Evolutionary conservation across 2,797 vertebrate species (phyloP).

Genomic region (Manis crassicaudata): DNA sequence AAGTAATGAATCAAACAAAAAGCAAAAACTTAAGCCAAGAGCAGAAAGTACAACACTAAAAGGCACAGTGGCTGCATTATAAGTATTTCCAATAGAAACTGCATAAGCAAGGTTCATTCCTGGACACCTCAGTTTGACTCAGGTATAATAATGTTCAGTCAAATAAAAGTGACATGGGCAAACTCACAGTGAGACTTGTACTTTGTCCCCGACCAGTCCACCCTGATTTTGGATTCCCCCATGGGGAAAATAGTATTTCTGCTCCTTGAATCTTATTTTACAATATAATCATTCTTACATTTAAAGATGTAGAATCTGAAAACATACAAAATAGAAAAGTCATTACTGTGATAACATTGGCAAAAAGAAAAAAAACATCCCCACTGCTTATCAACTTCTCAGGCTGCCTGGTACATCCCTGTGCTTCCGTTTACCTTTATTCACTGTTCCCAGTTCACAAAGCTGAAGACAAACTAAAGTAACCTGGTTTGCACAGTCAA

Average conservation of each 20-base stretch:
- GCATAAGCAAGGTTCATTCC: slow-evolving; percentile 60
- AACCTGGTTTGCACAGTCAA: not conserved
- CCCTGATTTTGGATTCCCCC: rapidly evolving
- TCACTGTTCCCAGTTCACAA: not conserved
- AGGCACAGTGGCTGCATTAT: slow-evolving; percentile 58
- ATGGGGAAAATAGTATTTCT: not conserved
- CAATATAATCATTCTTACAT: not conserved
- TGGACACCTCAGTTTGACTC: slow-evolving; percentile 54
- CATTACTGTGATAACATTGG: not conserved
- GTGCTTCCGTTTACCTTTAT: rapidly evolving
- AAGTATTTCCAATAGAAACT: slow-evolving; percentile 66
- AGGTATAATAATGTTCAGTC: slow-evolving; percentile 64
- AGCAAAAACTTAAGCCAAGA: slow-evolving; percentile 71
- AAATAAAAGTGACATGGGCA: slow-evolving; percentile 58
- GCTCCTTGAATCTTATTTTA: not conserved
- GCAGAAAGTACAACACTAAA: slow-evolving; percentile 45
- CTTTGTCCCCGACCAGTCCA: not conserved
- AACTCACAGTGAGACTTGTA: slow-evolving; percentile 11
- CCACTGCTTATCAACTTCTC: rapidly evolving
- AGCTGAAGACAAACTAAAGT: not conserved
- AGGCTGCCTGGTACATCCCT: no score
- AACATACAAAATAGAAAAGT: not conserved
- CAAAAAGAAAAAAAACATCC: not conserved
- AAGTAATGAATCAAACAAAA: slow-evolving; percentile 69
- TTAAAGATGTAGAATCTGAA: not conserved